Evolutionary conservation across 1,140 invertebrate species (phyloP), one percentile per base, ranked within the genome.

Genomic region (Diuraphis noxia): DNA sequence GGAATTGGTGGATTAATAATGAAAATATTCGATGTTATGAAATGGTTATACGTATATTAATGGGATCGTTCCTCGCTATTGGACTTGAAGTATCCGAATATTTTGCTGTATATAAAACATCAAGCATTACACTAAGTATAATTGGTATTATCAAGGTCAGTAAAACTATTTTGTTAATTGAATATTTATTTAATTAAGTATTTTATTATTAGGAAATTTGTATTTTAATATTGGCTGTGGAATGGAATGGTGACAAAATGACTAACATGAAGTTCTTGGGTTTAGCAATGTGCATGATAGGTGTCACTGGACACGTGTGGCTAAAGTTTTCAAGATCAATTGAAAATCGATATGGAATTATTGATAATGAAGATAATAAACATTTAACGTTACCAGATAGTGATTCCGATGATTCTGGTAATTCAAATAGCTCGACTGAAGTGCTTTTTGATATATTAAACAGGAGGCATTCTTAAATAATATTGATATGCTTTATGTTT

Each of bases 1-100:
- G 49, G 7, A 82, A 36, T 13, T 91, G 46, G 92, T 63, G n/a
- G 52, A 91, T 52, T 21, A 52, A 52, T 72, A 79, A 85, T 36
- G 85, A 79, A 19, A 63, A 40, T 2, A 34, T 41, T 46, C 82
- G 88, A 38, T 43, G 30, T 23, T 91, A 46, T 52, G 38, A 92
- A 79, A 85, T 91, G 30, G 25, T 41, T n/a, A 3, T 91, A 19
- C 43, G 92, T 77, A 94, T 97, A 41, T 90, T 96, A 36, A 92
- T 94, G 46, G 98, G 98, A 77, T 97, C 98, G 86, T 94, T 97
- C 85, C 94, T 99, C 92, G 99, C 98, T 49, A 99, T 99, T 94
- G 95, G 96, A 88, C 98, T 99, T 97, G 99, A 99, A 95, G 94
- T 98, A 92, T 96, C 96, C 93, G 99, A 99, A 95, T 99, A 98